phyloP scores from a whole-genome alignment of 2,113 vertebrate species.

The Piprites chloris region DNA sequence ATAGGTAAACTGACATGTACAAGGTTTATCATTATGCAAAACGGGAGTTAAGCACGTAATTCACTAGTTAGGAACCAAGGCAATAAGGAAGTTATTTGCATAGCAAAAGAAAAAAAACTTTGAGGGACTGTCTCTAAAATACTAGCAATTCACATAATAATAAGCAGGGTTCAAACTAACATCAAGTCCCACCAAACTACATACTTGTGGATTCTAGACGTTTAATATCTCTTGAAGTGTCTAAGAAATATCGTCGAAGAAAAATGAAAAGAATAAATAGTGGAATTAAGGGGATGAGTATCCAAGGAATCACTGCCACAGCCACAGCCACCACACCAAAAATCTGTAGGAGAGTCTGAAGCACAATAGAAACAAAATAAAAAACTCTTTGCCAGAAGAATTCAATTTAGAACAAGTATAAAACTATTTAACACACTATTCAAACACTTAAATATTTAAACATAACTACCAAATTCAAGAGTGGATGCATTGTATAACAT shows the following conservation, averaged over 20 bases:
- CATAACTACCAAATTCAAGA: slow-evolving; percentile 5
- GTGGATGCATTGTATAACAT: neutral
- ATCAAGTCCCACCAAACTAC: slow-evolving; percentile 5
- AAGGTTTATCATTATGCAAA: neutral
- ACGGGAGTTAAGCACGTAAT: neutral
- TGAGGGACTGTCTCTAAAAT: neutral
- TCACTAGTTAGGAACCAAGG: neutral
- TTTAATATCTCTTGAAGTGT: slow-evolving; percentile 88
- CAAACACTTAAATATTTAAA: slow-evolving; percentile 27
- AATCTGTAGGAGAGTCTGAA: slow-evolving; percentile 85
- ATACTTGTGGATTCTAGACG: slow-evolving; percentile 88
- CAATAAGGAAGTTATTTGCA: slow-evolving; percentile 27
- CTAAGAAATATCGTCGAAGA: slow-evolving; percentile 86
- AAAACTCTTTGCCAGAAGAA: neutral
- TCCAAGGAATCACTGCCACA: slow-evolving; percentile 86
- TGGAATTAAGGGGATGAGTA: slow-evolving; percentile 81
- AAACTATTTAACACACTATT: slow-evolving; percentile 2
- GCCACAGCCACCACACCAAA: slow-evolving; percentile 83
- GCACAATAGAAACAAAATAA: slow-evolving; percentile 49
- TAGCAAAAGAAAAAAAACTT: neutral
- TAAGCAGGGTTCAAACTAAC: neutral
- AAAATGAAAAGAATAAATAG: slow-evolving; percentile 82
- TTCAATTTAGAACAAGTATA: slow-evolving; percentile 34
- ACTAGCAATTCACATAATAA: neutral
- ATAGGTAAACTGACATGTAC: neutral